Evolutionary conservation across 30 jellyfish, hydroid and myxozoan species (phyloP).

Genomic region (Rhopilema esculentum): DNA sequence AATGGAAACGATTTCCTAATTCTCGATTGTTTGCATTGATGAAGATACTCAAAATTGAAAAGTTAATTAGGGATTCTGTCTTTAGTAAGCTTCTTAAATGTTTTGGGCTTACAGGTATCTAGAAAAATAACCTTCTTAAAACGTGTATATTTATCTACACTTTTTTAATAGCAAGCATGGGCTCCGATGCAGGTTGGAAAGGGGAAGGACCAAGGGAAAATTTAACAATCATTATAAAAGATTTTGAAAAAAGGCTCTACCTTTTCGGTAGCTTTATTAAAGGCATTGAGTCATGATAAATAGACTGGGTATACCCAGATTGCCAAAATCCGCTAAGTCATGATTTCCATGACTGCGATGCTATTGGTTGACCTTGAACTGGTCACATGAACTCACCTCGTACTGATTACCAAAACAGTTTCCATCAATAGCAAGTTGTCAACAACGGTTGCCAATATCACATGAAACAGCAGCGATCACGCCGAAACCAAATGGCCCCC

Average conservation of each 20-base stretch:
- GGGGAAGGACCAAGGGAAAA: neutral
- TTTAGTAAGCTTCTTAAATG: constrained; percentile 3
- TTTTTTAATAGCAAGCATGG: neutral
- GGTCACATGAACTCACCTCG: no score
- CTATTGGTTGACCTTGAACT: no score
- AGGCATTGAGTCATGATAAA: no score
- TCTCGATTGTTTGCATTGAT: constrained; percentile 12
- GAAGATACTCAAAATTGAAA: constrained; percentile 16
- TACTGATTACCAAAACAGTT: no score
- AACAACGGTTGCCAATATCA: no score
- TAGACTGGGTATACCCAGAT: no score
- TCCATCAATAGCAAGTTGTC: no score
- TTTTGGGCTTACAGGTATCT: constrained; percentile 23
- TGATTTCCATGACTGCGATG: no score
- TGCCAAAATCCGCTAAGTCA: no score
- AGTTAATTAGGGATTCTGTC: constrained; percentile 17
- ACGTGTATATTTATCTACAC: constrained; percentile 8
- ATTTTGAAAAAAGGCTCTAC: neutral
- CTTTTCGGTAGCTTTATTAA: neutral
- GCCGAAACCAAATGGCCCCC: no score
- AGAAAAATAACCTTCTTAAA: constrained; percentile 1
- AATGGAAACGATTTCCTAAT: constrained; percentile 9
- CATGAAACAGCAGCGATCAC: no score
- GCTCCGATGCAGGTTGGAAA: neutral
- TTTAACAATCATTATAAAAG: neutral